Evolutionary conservation across 2,113 vertebrate genomes (phyloP).

Genomic region (Melanocharis versteri): DNA sequence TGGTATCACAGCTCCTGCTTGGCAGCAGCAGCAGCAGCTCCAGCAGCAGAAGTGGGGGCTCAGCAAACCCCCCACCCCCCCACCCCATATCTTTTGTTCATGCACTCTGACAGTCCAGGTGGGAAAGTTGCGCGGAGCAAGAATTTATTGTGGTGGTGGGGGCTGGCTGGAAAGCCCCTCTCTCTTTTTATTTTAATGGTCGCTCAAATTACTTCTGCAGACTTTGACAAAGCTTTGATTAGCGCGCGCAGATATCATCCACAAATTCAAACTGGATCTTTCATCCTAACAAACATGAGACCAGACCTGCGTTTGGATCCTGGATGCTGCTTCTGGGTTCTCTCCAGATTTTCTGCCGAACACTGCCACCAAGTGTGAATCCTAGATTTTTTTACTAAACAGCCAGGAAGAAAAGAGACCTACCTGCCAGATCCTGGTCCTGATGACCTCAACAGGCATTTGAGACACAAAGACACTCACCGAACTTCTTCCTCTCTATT

Average conservation of each 20-base stretch:
- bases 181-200: constrained; percentile 30
- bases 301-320: neutral
- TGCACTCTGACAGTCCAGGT: neutral
- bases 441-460: neutral
- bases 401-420: neutral
- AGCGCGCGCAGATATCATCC: constrained; percentile 20
- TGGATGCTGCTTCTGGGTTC: neutral
- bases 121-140: neutral
- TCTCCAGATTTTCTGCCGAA: constrained; percentile 65
- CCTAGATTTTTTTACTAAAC: neutral
- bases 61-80: neutral
- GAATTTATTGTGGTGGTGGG: neutral
- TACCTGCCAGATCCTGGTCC: neutral
- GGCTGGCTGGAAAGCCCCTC: neutral
- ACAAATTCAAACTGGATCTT: constrained; percentile 35
- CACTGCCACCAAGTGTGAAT: constrained; percentile 74
- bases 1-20: neutral
- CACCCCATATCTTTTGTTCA: neutral
- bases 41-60: neutral
- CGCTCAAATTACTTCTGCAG: constrained; percentile 58
- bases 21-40: neutral
- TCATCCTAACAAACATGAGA: constrained; percentile 33
- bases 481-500: neutral
- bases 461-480: neutral
- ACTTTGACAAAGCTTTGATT: constrained; percentile 58